These are phyloP conservation scores for Megaceryle torquata DNA, from an alignment of 2,113 vertebrate species.

Conservation along the genomic window DNA sequence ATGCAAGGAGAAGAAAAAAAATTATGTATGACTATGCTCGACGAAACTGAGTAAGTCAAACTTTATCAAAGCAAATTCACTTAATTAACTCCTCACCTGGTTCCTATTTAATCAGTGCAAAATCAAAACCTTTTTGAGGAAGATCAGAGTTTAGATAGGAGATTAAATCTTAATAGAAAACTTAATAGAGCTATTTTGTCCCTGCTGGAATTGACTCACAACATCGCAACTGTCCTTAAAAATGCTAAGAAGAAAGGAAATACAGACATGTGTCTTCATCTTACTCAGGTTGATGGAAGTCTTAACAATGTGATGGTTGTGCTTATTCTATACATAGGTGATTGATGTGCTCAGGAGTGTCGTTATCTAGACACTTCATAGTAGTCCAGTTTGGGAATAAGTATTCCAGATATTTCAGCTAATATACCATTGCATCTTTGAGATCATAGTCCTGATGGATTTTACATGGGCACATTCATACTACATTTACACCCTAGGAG, in stretches of 20 bases:
- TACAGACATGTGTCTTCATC: not conserved
- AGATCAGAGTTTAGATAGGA: not conserved
- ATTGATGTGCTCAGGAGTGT: not conserved
- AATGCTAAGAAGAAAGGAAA: not conserved
- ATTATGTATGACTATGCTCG: not conserved
- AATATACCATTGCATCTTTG: not conserved
- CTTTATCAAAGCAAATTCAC: not conserved
- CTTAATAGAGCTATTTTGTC: not conserved
- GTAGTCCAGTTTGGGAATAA: not conserved
- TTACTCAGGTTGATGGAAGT: not conserved
- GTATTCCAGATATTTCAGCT: not conserved
- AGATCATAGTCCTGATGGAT: not conserved
- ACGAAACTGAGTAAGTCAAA: not conserved
- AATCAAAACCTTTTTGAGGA: conserved; percentile 1
- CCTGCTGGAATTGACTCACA: not conserved
- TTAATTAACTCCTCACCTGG: not conserved
- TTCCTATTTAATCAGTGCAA: not conserved
- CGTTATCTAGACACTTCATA: not conserved
- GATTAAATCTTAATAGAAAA: not conserved
- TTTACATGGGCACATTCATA: accelerated
- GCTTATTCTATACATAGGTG: not conserved
- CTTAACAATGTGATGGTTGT: not conserved
- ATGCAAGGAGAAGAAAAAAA: not conserved
- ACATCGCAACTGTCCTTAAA: not conserved
- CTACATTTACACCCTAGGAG: not conserved